A percentile compares a stretch with the other conserved stretches of the same genome.
Conservation (phyloP, 2,113 vertebrate species). For the Trichomycterus rosablanca region DNA sequence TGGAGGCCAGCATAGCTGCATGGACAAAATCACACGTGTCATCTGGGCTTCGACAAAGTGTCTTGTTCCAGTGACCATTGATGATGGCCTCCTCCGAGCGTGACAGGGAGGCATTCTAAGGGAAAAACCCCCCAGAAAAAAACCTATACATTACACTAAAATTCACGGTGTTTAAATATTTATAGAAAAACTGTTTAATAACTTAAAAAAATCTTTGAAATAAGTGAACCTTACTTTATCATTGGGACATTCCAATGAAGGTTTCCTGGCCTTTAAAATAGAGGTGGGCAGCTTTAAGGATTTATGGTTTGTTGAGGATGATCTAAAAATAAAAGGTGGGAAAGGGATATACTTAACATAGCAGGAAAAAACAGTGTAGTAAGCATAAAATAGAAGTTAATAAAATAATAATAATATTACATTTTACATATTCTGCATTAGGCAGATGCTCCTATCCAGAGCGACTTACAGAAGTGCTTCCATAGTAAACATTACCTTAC, state of each 20-base stretch:
- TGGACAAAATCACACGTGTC: conserved; percentile 76
- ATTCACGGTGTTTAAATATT: not conserved
- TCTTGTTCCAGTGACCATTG: conserved; percentile 65
- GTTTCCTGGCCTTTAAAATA: conserved; percentile 26
- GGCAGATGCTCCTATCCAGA: no score
- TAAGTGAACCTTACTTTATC: conserved; percentile 26
- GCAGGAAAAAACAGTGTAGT: not conserved
- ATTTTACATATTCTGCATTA: no score
- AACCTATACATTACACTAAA: not conserved
- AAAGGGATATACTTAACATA: not conserved
- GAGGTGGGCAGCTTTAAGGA: conserved; percentile 30
- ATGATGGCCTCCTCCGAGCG: conserved; percentile 74
- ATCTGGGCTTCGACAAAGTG: conserved; percentile 73
- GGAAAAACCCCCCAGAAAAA: no score
- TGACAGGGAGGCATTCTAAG: conserved; percentile 68
- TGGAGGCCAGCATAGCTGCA: conserved; percentile 73
- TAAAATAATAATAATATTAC: not conserved
- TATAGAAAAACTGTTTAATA: no score
- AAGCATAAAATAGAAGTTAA: not conserved
- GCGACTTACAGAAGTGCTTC: no score
- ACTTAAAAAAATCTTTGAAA: no score
- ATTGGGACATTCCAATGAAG: not conserved
- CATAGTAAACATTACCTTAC: no score
- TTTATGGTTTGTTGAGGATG: conserved; percentile 4
- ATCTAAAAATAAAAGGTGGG: not conserved